phyloP scores from a whole-genome alignment of 2,113 vertebrate genomes.

The Calypte anna region DNA sequence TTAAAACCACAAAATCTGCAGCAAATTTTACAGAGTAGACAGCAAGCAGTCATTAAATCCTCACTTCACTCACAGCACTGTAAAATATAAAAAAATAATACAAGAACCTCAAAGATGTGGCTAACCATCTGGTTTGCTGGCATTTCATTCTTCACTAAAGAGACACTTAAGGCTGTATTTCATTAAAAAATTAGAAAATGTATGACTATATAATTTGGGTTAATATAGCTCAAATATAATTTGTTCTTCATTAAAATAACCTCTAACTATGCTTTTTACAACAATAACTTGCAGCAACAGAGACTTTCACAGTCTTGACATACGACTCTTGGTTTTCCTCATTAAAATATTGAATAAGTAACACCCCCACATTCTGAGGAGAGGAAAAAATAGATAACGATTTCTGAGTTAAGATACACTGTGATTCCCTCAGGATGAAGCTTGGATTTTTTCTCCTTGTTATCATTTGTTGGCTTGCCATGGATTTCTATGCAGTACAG shows the following conservation, averaged over 20 bases:
- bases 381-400: not conserved
- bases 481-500: rapidly evolving
- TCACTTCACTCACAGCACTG: not conserved
- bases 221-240: not conserved
- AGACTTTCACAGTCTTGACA: not conserved
- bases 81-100: not conserved
- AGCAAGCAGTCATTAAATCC: not conserved
- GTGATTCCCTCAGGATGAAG: not conserved
- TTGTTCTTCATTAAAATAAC: not conserved
- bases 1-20: not conserved
- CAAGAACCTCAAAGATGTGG: not conserved
- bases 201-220: not conserved
- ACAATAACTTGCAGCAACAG: not conserved
- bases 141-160: not conserved
- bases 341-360: not conserved
- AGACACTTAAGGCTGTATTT: not conserved
- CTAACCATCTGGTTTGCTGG: not conserved
- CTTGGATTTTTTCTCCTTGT: not conserved
- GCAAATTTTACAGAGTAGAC: not conserved
- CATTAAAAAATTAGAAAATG: not conserved
- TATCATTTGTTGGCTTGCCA: not conserved
- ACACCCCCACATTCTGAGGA: not conserved
- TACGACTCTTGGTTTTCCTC: not conserved
- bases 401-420: not conserved
- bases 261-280: not conserved